Percentiles rank a stretch among this genome's conserved stretches.
Evolutionary conservation across 2,113 vertebrate species (phyloP).

Genomic region (Eclectus roratus): DNA sequence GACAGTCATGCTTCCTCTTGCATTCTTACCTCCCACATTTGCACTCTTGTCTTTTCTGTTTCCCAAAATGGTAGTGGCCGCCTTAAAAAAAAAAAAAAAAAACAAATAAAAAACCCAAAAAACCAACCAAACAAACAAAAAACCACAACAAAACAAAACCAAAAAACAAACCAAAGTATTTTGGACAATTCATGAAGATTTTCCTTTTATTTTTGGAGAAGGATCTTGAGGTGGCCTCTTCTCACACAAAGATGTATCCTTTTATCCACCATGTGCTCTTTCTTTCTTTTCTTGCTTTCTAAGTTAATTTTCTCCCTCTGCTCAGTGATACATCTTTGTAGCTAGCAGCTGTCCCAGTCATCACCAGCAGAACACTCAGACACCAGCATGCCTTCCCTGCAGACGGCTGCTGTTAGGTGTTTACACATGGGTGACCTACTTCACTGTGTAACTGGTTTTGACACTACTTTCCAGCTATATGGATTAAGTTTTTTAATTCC

Average conservation of each 20-base stretch:
- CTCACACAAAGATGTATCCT: not conserved
- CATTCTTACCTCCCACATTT: not conserved
- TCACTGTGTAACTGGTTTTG: not conserved
- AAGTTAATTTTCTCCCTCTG: not conserved
- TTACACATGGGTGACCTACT: not conserved
- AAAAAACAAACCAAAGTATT: not conserved
- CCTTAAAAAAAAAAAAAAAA: not conserved
- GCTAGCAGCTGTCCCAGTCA: not conserved
- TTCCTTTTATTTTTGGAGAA: not conserved
- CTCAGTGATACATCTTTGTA: not conserved
- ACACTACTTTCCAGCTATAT: not conserved
- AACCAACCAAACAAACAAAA: not conserved
- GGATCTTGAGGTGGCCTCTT: not conserved
- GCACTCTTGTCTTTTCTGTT: not conserved
- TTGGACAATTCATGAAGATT: not conserved
- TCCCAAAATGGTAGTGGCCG: not conserved
- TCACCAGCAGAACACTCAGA: not conserved
- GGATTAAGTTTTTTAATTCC: constrained; percentile 17
- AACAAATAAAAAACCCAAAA: no score
- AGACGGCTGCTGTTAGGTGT: not conserved
- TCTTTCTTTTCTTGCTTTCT: not conserved
- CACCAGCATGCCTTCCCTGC: not conserved
- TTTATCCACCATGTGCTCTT: not conserved
- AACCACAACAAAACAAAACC: no score
- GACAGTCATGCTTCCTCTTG: not conserved